Conservation (phyloP, 2,113 vertebrate genomes). For the Anarhynchus alexandrinus region DNA sequence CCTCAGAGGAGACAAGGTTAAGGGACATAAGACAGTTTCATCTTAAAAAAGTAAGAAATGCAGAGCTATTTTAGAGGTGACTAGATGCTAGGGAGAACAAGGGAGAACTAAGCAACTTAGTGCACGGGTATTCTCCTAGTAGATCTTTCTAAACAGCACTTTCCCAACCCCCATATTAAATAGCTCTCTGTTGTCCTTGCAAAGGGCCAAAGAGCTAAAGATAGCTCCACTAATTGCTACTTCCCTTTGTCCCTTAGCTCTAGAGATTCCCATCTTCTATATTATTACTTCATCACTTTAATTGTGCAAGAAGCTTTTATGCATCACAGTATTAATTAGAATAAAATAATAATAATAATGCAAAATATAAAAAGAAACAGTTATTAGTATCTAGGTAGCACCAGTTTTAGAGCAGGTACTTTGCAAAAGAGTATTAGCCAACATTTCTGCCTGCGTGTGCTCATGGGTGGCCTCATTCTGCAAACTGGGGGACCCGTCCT, state of each 20-base stretch:
- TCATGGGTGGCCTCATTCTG: not conserved
- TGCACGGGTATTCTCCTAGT: not conserved
- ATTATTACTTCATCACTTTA: conserved; percentile 20
- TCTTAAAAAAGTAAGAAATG: not conserved
- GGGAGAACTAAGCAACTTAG: not conserved
- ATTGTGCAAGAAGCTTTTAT: conserved; percentile 36
- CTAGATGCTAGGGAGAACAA: not conserved
- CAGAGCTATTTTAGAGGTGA: not conserved
- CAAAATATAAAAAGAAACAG: not conserved
- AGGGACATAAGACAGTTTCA: not conserved
- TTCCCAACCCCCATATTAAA: not conserved
- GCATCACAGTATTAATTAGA: conserved; percentile 7
- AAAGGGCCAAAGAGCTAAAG: conserved; percentile 52
- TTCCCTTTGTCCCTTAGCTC: conserved; percentile 23
- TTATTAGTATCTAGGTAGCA: not conserved
- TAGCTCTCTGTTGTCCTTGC: conserved; percentile 38
- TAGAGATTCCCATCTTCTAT: not conserved
- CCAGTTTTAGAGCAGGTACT: not conserved
- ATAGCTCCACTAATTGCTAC: conserved; percentile 45
- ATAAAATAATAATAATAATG: conserved; percentile 1
- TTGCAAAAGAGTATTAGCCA: not conserved
- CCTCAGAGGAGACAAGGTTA: not conserved
- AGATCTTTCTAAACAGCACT: not conserved
- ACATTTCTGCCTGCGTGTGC: not conserved
- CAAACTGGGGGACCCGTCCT: not conserved